Evolutionary conservation across 2,888 invertebrate species (phyloP).

Genomic region (Lithodes maja): DNA sequence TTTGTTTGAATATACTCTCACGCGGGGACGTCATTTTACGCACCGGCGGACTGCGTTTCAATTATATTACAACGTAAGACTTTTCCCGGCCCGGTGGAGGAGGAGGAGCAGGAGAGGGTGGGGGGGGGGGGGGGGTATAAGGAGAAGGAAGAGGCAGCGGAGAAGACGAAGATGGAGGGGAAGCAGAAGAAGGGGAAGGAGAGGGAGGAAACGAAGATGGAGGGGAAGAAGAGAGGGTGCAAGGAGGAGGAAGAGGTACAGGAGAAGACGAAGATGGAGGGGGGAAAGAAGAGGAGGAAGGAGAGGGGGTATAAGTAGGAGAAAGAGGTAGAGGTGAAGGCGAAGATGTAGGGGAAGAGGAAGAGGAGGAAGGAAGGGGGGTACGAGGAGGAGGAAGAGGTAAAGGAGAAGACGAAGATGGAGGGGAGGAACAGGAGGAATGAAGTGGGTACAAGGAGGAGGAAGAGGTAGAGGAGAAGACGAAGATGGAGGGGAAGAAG

Average conservation of each 20-base stretch:
- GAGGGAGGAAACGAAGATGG: background rate
- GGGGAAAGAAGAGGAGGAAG: background rate
- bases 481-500: background rate
- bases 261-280: background rate
- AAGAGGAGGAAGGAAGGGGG: background rate
- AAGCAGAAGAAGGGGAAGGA: background rate
- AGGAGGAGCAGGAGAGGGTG: background rate
- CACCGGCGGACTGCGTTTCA: conserved; percentile 51
- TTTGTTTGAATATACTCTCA: conserved; percentile 61
- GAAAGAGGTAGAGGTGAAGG: background rate
- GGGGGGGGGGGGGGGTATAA: background rate
- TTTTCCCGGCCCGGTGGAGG: conserved; percentile 20
- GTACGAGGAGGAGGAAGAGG: background rate
- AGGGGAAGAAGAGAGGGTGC: background rate
- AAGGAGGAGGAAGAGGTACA: background rate
- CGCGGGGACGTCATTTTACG: conserved; percentile 57
- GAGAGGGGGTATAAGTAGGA: background rate
- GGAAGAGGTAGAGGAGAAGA: background rate
- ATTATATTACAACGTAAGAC: conserved; percentile 63
- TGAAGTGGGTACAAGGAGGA: background rate
- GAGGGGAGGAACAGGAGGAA: background rate
- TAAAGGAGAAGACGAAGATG: background rate
- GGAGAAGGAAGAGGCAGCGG: background rate
- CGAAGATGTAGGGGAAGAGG: background rate
- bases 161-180: background rate